Base-by-base conservation (phyloP, 1,140 invertebrate species). In the Mamestra configurata region DNA sequence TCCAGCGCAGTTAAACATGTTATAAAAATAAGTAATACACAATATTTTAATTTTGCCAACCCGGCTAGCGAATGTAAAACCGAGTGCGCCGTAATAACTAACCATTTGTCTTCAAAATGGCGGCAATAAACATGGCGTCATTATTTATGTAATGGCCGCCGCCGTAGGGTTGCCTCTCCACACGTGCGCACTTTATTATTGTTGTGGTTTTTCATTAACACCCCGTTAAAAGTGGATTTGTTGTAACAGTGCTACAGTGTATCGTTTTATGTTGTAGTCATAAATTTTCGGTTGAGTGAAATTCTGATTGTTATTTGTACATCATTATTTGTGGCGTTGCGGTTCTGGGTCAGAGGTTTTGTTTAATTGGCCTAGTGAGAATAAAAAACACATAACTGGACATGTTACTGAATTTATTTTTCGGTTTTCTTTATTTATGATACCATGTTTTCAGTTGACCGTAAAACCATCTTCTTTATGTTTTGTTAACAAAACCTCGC, bases 91-190 rank as follows among this genome's bases (percentile, higher is more conserved):
- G 92, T 94, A 94, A 94, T 94, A 94, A 94, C 93, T 94, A 94
- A 91, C 93, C 92, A 94, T 94, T 94, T 94, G 93, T 94, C 93
- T 94, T 93, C 92, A 93, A 93, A 94, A 94, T 94, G 92, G 93
- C 88, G 89, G 93, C 89, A 94, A 94, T 94, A 94, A 94, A 94
- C 92, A 94, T 94, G 90, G 92, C 87, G 86, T 84, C 89, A 93
- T 94, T 94, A 94, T 94, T 94, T 94, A 94, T 94, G 93, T 93
- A 94, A 94, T 94, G 93, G 93, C 90, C 92, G 89, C 86, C 77
- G 81, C 79, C 18, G 80, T 86, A 94, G 93, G 92, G 93, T 82
- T 94, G 93, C 86, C 92, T 88, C 90, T 90, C 87, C 82, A 80
- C 91, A 91, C 89, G 91, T 93, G 91, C 83, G 85, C 84, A 82